These are phyloP conservation scores for Lepus townsendii DNA, from an alignment of 2,797 vertebrate species.

Conservation along the genomic window DNA sequence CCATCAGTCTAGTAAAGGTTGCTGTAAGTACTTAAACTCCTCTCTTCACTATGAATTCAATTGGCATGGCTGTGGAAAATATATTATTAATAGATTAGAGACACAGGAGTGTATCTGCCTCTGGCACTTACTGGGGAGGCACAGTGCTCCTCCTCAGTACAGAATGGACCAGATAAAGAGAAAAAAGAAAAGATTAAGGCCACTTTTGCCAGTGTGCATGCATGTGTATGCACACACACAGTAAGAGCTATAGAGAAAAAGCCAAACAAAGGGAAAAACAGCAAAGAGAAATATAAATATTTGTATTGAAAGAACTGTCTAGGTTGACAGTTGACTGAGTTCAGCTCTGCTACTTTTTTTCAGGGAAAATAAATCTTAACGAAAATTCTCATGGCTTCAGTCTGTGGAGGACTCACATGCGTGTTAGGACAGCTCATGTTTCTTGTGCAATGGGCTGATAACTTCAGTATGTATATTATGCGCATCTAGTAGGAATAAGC, in stretches of 20 bases:
- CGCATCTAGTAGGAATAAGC: slow-evolving; percentile 32
- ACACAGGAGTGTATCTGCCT: neutral
- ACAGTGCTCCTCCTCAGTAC: neutral
- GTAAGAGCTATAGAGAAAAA: neutral
- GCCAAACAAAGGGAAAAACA: neutral
- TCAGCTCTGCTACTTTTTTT: neutral
- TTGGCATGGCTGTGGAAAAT: neutral
- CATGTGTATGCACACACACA: neutral
- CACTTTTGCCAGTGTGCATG: neutral
- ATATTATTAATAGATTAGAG: neutral
- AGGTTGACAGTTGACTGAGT: neutral
- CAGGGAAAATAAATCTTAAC: slow-evolving; percentile 40
- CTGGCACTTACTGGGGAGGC: neutral
- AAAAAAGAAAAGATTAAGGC: neutral
- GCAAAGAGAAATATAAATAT: neutral
- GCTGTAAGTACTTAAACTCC: neutral
- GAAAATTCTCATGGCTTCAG: neutral
- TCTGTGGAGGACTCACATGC: slow-evolving; percentile 19
- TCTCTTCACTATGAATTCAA: neutral
- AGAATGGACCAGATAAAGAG: neutral
- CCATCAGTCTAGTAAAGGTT: neutral
- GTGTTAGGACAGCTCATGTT: slow-evolving; percentile 64
- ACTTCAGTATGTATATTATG: slow-evolving; percentile 59
- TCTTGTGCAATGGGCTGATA: slow-evolving; percentile 67
- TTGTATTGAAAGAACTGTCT: neutral